phyloP scores from a whole-genome alignment of 1,140 invertebrate genomes.

The Aleiodes sp. region DNA sequence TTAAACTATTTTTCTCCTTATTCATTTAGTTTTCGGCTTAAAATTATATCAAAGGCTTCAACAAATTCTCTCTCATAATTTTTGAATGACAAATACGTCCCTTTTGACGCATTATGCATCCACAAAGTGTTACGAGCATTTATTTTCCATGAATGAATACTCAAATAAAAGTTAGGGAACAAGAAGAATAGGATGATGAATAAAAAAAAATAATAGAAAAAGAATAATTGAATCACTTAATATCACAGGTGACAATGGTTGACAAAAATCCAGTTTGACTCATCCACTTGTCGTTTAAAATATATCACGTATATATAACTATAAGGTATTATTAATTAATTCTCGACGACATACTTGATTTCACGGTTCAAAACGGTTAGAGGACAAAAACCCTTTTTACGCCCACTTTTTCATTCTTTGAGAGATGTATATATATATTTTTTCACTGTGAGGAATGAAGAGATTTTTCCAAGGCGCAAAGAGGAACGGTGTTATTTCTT shows the following conservation, averaged over 20 bases:
- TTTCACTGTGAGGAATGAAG: not conserved
- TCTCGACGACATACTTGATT: conserved; percentile 21
- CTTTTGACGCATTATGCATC: not conserved
- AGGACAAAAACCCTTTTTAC: conserved; percentile 22
- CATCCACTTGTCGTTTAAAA: conserved; percentile 1
- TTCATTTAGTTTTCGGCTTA: not conserved
- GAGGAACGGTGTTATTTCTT: not conserved
- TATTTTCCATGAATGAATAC: not conserved
- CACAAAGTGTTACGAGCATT: not conserved
- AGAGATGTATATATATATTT: not conserved
- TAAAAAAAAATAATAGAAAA: not conserved
- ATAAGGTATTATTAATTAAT: conserved; percentile 22
- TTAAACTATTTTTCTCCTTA: not conserved
- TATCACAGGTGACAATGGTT: conserved; percentile 19
- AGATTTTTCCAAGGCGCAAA: conserved; percentile 11
- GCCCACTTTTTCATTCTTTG: conserved; percentile 16
- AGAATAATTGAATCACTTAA: conserved; percentile 27
- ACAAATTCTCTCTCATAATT: conserved; percentile 10
- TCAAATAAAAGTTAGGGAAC: not conserved
- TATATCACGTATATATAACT: not conserved
- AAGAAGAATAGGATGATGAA: not conserved
- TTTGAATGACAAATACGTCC: conserved; percentile 21
- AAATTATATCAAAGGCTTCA: not conserved
- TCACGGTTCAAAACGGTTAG: conserved; percentile 15
- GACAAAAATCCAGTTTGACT: conserved; percentile 15